These are phyloP conservation scores for Drosophila falleni DNA, from an alignment of 2,888 invertebrate species.

Conservation along the genomic window DNA sequence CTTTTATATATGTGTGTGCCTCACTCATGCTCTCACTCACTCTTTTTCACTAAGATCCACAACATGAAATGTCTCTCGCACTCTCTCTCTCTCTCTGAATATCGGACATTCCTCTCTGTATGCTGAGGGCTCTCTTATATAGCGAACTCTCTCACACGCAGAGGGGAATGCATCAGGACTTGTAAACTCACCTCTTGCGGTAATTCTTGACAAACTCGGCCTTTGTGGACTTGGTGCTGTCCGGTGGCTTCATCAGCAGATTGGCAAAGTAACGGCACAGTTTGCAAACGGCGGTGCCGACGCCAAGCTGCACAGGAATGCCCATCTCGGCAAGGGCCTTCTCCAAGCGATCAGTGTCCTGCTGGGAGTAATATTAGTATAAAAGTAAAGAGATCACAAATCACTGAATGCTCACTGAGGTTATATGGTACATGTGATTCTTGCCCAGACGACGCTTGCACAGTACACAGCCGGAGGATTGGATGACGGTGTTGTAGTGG, in stretches of 20 bases:
- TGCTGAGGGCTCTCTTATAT: no score
- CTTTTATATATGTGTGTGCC: no score
- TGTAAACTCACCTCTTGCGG: conserved; percentile 87
- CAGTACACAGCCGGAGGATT: conserved; percentile 91
- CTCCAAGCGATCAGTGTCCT: conserved; percentile 87
- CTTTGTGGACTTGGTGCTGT: conserved; percentile 85
- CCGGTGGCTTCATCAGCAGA: conserved; percentile 89
- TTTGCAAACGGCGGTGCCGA: conserved; percentile 92
- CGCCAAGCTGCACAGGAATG: conserved; percentile 89
- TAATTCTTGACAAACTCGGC: conserved; percentile 86
- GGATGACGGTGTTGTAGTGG: conserved; percentile 90
- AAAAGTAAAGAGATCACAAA: neutral
- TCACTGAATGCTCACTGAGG: conserved; percentile 85
- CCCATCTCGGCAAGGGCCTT: conserved; percentile 87
- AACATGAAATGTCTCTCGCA: no score
- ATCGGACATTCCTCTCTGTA: no score
- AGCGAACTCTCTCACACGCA: no score
- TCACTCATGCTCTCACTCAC: no score
- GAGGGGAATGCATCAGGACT: no score
- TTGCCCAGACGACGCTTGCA: conserved; percentile 91
- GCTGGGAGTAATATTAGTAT: conserved; percentile 80
- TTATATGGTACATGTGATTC: conserved; percentile 91
- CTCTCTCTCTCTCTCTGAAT: no score
- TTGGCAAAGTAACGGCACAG: conserved; percentile 92
- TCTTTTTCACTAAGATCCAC: no score